phyloP scores from a whole-genome alignment of 2,797 vertebrate genomes.

The Distichodus sexfasciatus region DNA sequence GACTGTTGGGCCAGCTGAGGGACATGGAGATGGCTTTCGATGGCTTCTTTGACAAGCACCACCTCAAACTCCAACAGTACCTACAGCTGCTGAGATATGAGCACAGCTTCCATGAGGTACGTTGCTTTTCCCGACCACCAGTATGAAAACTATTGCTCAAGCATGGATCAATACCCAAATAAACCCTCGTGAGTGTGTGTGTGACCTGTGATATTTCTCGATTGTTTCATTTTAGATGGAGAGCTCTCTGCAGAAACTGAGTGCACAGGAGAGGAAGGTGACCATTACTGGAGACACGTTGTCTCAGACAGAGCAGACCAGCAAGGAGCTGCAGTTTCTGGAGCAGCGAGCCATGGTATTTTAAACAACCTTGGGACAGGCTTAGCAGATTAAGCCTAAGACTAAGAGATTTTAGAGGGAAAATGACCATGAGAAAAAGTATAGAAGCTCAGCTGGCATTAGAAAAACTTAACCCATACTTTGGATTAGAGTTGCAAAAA shows the following conservation, averaged over 20 bases:
- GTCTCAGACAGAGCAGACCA: slow-evolving; percentile 79
- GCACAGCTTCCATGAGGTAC: slow-evolving; percentile 89
- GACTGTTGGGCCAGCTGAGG: slow-evolving; percentile 87
- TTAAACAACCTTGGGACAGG: too few relatives aligned
- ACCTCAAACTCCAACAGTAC: slow-evolving; percentile 93
- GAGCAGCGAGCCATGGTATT: slow-evolving; percentile 79
- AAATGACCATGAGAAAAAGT: too few relatives aligned
- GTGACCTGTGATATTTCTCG: not conserved
- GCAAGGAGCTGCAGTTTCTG: slow-evolving; percentile 77
- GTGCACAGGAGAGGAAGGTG: slow-evolving; percentile 79
- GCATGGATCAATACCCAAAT: not conserved
- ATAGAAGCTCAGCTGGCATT: too few relatives aligned
- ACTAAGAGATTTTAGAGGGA: too few relatives aligned
- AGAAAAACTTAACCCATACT: too few relatives aligned
- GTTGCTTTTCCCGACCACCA: slow-evolving; percentile 1
- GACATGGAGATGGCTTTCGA: slow-evolving; percentile 98
- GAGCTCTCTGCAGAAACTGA: slow-evolving; percentile 78
- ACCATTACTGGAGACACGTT: slow-evolving; percentile 71
- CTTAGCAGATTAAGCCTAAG: too few relatives aligned
- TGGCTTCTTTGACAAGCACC: slow-evolving; percentile 97
- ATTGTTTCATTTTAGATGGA: slow-evolving; percentile 73
- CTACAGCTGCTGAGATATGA: slow-evolving; percentile 91
- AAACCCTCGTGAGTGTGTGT: not conserved
- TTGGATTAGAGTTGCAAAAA: too few relatives aligned
- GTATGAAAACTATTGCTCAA: not conserved